phyloP scores from a whole-genome alignment of 2,113 vertebrate species.

The Hippocampus mohnikei region DNA sequence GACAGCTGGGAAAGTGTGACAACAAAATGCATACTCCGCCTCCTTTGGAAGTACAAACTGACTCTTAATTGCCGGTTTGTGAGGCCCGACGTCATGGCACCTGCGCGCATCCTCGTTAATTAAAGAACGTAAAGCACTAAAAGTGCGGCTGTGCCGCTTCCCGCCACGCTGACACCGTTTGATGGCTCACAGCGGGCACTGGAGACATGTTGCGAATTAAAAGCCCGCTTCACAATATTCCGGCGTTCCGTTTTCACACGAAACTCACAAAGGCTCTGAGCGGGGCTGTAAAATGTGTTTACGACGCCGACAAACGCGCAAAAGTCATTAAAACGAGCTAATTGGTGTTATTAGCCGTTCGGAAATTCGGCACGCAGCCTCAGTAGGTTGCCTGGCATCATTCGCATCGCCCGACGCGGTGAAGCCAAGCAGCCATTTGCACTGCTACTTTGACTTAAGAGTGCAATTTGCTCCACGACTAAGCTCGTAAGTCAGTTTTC shows the following conservation, averaged over 20 bases:
- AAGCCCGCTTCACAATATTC: neutral
- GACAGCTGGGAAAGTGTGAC: too few species aligned
- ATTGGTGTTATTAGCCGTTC: constrained; percentile 54
- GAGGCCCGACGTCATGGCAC: neutral
- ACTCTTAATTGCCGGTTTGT: neutral
- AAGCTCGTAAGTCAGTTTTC: neutral
- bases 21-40: too few species aligned
- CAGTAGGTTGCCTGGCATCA: constrained; percentile 3
- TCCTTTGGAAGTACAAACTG: neutral
- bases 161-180: constrained; percentile 23
- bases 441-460: too few species aligned
- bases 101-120: neutral
- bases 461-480: too few species aligned
- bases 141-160: neutral
- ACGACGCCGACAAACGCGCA: constrained; percentile 46
- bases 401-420: constrained; percentile 42
- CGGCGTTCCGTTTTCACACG: constrained; percentile 6
- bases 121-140: neutral
- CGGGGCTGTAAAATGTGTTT: constrained; percentile 27
- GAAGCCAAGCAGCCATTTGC: too few species aligned
- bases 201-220: neutral
- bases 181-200: constrained; percentile 26
- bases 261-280: constrained; percentile 33
- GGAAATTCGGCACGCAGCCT: constrained; percentile 38
- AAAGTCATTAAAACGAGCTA: constrained; percentile 54